Percentiles rank a stretch among this genome's conserved stretches.
phyloP scores from a whole-genome alignment of 2,113 vertebrate species.

The Sebastes fasciatus region DNA sequence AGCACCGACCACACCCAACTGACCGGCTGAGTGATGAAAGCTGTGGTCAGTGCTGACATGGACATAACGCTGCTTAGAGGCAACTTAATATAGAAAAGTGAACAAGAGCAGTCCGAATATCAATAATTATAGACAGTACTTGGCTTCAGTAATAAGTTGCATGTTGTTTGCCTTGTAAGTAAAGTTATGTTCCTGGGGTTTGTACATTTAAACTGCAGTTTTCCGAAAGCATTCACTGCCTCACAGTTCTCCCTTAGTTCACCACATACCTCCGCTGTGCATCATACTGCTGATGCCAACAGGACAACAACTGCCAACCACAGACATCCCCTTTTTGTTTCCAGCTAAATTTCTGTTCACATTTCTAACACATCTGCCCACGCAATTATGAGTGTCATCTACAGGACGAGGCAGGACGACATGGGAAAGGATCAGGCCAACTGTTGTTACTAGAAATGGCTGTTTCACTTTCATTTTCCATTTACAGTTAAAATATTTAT shows the following conservation, averaged over 20 bases:
- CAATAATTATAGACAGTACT: background rate
- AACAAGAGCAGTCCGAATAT: background rate
- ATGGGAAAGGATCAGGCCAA: background rate
- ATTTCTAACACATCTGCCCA: background rate
- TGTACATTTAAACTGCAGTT: background rate
- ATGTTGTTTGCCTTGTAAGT: background rate
- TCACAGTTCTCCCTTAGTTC: conserved; percentile 13
- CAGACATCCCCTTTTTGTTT: conserved; percentile 60
- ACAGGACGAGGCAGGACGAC: background rate
- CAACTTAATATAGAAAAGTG: background rate
- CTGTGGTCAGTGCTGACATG: conserved; percentile 63
- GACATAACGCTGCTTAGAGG: background rate
- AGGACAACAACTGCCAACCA: background rate
- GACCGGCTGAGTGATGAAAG: conserved; percentile 45
- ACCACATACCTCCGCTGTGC: conserved; percentile 19
- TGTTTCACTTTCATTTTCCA: background rate
- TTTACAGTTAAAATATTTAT: background rate
- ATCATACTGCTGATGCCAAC: conserved; percentile 48
- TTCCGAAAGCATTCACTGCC: background rate
- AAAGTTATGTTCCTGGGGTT: background rate
- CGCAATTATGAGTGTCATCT: background rate
- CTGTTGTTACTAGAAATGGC: background rate
- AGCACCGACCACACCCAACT: conserved; percentile 37
- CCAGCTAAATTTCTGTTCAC: conserved; percentile 21
- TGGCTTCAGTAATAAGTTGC: background rate